Evolutionary conservation across 2,888 invertebrate genomes (phyloP).

Genomic region (Sarcophaga variegata): DNA sequence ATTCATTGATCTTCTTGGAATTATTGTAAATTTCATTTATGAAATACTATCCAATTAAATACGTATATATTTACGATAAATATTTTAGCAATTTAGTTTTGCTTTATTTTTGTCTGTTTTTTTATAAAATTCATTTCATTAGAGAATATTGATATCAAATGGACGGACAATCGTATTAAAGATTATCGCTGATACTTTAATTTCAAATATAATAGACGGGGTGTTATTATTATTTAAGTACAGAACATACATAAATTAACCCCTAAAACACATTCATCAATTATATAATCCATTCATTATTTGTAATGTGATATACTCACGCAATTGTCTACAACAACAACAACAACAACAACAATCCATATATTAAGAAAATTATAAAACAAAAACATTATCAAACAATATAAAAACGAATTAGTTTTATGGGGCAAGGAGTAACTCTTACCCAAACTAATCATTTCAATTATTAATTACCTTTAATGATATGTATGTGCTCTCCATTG

Average conservation of each 20-base stretch:
- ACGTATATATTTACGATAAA: too few species aligned
- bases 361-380: too few species aligned
- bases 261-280: slow-evolving; percentile 39
- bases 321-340: slow-evolving; percentile 25
- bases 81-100: not conserved
- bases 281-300: slow-evolving; percentile 39
- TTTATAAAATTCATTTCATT: not conserved
- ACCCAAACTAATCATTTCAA: not conserved
- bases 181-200: slow-evolving; percentile 29
- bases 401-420: too few species aligned
- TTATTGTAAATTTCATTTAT: too few species aligned
- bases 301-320: slow-evolving; percentile 59
- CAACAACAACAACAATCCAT: not conserved
- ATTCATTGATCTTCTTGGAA: too few species aligned
- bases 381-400: too few species aligned
- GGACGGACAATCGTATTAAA: not conserved
- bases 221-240: slow-evolving; percentile 28
- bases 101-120: not conserved
- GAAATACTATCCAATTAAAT: too few species aligned
- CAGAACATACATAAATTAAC: slow-evolving; percentile 36
- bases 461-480: not conserved
- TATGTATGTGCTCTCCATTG: too few species aligned
- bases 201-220: slow-evolving; percentile 32
- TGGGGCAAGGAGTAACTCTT: too few species aligned
- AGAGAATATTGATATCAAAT: not conserved